Percentiles rank a stretch among this genome's conserved stretches.
phyloP scores from a whole-genome alignment of 2,113 vertebrate species.

The Sphyrna mokarran region DNA sequence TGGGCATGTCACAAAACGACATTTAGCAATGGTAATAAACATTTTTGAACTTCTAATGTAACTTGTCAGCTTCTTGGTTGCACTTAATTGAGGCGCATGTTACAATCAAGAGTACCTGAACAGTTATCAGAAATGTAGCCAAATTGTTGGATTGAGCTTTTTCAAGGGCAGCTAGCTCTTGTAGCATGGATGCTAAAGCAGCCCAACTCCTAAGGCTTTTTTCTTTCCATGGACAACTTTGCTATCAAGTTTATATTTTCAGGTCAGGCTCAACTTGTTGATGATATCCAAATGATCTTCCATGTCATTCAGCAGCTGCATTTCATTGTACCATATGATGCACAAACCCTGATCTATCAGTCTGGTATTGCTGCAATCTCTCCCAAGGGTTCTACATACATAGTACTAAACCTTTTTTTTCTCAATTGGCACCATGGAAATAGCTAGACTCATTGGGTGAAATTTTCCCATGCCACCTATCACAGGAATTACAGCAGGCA shows the following conservation, averaged over 20 bases:
- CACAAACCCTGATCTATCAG: too few relatives aligned
- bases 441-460: too few relatives aligned
- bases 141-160: slow-evolving; percentile 88
- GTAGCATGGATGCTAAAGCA: slow-evolving; percentile 83
- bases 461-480: too few relatives aligned
- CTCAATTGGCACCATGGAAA: too few relatives aligned
- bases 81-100: background rate
- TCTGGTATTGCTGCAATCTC: too few relatives aligned
- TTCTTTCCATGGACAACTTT: slow-evolving; percentile 92
- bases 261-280: slow-evolving; percentile 92
- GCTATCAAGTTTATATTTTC: slow-evolving; percentile 92
- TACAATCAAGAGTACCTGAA: slow-evolving; percentile 80
- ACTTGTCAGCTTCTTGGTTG: slow-evolving; percentile 1
- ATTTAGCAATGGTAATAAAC: background rate
- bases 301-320: slow-evolving; percentile 80
- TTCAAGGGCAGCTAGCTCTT: slow-evolving; percentile 83
- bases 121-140: slow-evolving; percentile 90
- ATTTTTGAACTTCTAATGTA: background rate
- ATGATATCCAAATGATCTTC: slow-evolving; percentile 96
- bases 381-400: too few relatives aligned
- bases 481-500: too few relatives aligned
- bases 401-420: too few relatives aligned
- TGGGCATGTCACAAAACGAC: background rate
- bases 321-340: too few relatives aligned
- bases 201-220: slow-evolving; percentile 66